Conservation (phyloP, 2,888 invertebrate species). For the Callyntrura sp. region DNA sequence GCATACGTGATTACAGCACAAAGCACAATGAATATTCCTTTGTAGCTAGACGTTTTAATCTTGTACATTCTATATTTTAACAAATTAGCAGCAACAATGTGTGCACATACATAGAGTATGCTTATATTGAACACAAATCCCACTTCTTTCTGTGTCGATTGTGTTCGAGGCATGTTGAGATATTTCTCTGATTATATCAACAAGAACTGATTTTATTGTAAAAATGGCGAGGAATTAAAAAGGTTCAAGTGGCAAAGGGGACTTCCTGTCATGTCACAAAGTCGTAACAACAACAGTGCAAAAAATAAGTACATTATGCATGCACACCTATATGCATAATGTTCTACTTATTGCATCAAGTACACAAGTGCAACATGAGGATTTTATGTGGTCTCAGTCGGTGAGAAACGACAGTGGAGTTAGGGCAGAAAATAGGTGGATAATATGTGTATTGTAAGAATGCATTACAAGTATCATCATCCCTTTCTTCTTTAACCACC, state of each 20-base stretch:
- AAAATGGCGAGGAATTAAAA: conserved; percentile 46
- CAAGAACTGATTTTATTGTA: conserved; percentile 44
- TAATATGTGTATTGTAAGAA: no score
- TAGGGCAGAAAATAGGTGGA: no score
- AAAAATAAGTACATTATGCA: conserved; percentile 48
- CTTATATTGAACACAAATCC: conserved; percentile 1
- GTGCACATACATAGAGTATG: background rate
- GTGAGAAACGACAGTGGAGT: background rate
- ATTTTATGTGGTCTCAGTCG: background rate
- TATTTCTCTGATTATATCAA: conserved; percentile 41
- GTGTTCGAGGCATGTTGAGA: conserved; percentile 37
- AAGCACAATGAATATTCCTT: conserved; percentile 2
- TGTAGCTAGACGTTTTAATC: conserved; percentile 20
- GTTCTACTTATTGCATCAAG: conserved; percentile 68
- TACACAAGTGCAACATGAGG: conserved; percentile 35
- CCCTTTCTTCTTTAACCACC: background rate
- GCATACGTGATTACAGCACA: conserved; percentile 30
- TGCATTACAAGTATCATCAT: background rate
- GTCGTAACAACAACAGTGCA: conserved; percentile 1
- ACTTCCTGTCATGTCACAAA: conserved; percentile 63
- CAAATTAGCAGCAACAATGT: conserved; percentile 36
- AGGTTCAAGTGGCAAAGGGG: conserved; percentile 28
- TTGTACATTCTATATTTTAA: conserved; percentile 7
- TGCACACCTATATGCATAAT: conserved; percentile 35
- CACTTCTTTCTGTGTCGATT: background rate